These are phyloP conservation scores for Cyprinodon diabolis DNA, from an alignment of 2,797 vertebrate genomes.

Conservation along the genomic window DNA sequence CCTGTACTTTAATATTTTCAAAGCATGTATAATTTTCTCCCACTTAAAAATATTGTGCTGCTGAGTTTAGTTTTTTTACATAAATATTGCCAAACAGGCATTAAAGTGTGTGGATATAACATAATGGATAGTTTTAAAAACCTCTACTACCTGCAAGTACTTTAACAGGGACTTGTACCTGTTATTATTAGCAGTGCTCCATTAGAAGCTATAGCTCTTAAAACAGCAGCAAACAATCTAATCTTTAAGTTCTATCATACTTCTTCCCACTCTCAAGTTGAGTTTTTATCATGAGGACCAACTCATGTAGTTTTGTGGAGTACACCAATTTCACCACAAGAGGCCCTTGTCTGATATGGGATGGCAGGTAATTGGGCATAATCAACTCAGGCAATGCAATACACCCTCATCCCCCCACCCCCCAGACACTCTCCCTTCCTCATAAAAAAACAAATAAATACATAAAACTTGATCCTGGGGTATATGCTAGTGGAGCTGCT, in stretches of 20 bases:
- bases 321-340: slow-evolving; percentile 51
- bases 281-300: slow-evolving; percentile 4
- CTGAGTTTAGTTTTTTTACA: too few species aligned
- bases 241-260: background rate
- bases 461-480: slow-evolving; percentile 70
- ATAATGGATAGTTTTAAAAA: background rate
- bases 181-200: slow-evolving; percentile 43
- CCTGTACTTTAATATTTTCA: too few species aligned
- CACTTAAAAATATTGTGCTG: too few species aligned
- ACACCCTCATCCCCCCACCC: slow-evolving; percentile 6
- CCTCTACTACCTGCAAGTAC: slow-evolving; percentile 5
- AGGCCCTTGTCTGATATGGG: slow-evolving; percentile 61
- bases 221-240: slow-evolving; percentile 68
- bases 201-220: slow-evolving; percentile 51
- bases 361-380: slow-evolving; percentile 17
- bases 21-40: too few species aligned
- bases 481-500: slow-evolving; percentile 56
- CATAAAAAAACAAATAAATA: slow-evolving; percentile 62
- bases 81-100: too few species aligned
- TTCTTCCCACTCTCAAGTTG: background rate
- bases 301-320: background rate
- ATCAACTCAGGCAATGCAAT: slow-evolving; percentile 34
- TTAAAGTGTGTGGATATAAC: too few species aligned
- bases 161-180: slow-evolving; percentile 8
- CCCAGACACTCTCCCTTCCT: slow-evolving; percentile 41